Conservation (phyloP, 2,888 invertebrate genomes). For the Shargacucullia verbasci region DNA sequence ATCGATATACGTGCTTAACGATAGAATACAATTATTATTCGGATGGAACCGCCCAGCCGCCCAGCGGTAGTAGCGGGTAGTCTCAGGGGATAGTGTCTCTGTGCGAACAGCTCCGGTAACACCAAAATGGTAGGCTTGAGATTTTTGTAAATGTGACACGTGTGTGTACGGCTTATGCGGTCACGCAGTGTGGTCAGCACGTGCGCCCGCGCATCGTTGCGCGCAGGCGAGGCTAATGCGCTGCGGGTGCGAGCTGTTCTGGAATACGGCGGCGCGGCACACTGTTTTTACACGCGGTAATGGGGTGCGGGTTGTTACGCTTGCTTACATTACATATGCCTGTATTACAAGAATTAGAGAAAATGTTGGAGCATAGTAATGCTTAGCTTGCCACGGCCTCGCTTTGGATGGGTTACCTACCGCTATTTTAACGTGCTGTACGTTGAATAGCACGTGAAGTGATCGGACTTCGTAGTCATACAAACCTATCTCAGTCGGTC, state of each 20-base stretch:
- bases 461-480: no score
- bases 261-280: neutral
- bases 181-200: conserved; percentile 20
- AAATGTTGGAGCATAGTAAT: no score
- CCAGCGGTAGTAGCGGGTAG: neutral
- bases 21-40: neutral
- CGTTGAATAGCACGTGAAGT: no score
- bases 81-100: neutral
- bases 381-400: no score
- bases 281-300: no score
- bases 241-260: conserved; percentile 8
- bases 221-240: conserved; percentile 1
- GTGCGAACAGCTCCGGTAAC: neutral
- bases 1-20: neutral
- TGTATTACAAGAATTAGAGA: no score
- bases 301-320: conserved; percentile 25
- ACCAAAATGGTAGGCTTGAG: neutral
- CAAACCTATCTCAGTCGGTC: no score
- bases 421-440: no score
- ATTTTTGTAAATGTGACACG: neutral
- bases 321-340: neutral
- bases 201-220: no score
- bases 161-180: no score
- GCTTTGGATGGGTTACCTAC: no score
- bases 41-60: neutral